Evolutionary conservation across 2,888 invertebrate genomes (phyloP).

Genomic region (Strigamia crassipes): DNA sequence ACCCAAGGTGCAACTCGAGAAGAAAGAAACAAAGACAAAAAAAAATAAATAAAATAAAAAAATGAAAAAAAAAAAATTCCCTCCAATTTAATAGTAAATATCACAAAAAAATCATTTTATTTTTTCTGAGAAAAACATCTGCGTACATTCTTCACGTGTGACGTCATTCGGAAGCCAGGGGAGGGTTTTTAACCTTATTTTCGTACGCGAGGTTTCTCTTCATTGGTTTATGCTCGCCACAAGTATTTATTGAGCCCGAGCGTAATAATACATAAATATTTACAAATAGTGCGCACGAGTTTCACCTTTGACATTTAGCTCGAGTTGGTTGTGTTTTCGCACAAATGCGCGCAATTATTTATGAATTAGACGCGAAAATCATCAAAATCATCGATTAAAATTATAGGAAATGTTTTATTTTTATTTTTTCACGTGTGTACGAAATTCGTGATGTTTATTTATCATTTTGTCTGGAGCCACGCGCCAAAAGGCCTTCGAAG

Average conservation of each 20-base stretch:
- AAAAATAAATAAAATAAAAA: background rate
- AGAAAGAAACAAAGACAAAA: background rate
- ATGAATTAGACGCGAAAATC: too few relatives aligned
- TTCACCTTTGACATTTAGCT: slow-evolving; percentile 5
- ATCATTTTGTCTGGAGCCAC: slow-evolving; percentile 3
- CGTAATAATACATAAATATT: background rate
- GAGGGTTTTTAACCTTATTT: background rate
- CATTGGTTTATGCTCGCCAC: background rate
- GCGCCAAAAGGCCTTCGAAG: background rate
- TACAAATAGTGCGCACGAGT: background rate
- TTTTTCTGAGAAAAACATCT: background rate
- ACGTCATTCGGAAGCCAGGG: background rate
- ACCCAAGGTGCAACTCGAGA: background rate
- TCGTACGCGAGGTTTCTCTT: background rate
- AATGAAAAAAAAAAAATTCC: too few relatives aligned
- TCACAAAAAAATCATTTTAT: background rate
- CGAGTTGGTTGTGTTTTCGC: too few relatives aligned
- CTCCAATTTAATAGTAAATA: background rate
- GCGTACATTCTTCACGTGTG: background rate
- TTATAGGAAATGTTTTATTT: too few relatives aligned
- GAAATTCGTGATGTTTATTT: background rate
- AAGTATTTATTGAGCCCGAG: background rate
- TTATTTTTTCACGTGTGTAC: too few relatives aligned
- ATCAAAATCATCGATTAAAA: too few relatives aligned
- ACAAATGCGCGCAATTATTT: background rate